Evolutionary conservation across 2,888 invertebrate genomes (phyloP).

Genomic region (Amphipoea lucens): DNA sequence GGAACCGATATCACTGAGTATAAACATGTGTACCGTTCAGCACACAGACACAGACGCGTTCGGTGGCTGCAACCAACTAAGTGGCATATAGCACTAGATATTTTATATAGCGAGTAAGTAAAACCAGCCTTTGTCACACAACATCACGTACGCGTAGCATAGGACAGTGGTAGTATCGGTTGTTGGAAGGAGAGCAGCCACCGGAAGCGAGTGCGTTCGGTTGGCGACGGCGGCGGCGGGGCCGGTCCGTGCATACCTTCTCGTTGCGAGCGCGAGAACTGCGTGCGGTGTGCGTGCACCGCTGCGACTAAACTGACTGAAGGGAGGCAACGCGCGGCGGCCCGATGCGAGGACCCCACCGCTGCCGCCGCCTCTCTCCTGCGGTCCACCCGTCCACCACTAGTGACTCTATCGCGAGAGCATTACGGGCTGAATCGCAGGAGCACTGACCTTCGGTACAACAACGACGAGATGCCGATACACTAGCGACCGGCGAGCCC

Average conservation of each 20-base stretch:
- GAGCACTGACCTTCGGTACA: constrained; percentile 87
- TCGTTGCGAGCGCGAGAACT: constrained; percentile 90
- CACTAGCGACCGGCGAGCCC: constrained; percentile 72
- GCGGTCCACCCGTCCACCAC: constrained; percentile 82
- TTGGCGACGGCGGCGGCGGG: constrained; percentile 69
- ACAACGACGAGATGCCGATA: constrained; percentile 73
- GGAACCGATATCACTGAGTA: constrained; percentile 60
- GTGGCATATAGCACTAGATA: constrained; percentile 51
- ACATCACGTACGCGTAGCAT: constrained; percentile 62
- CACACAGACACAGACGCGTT: constrained; percentile 67
- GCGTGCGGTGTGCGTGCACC: constrained; percentile 91
- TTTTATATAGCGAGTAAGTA: constrained; percentile 37
- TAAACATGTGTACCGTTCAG: constrained; percentile 61
- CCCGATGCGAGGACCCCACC: constrained; percentile 85
- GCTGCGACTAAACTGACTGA: constrained; percentile 87
- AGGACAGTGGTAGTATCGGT: constrained; percentile 55
- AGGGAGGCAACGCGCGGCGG: constrained; percentile 82
- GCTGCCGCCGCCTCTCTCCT: constrained; percentile 85
- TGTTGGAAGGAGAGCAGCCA: constrained; percentile 82
- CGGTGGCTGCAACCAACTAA: constrained; percentile 71
- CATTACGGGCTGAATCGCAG: constrained; percentile 87
- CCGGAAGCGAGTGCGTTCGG: constrained; percentile 85
- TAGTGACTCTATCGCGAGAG: constrained; percentile 85
- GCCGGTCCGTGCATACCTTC: constrained; percentile 85
- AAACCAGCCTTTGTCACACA: constrained; percentile 66